Evolutionary conservation across 2,888 invertebrate species (phyloP), one percentile per base, ranked within the genome.

Genomic region (Teleiodes luculella): DNA sequence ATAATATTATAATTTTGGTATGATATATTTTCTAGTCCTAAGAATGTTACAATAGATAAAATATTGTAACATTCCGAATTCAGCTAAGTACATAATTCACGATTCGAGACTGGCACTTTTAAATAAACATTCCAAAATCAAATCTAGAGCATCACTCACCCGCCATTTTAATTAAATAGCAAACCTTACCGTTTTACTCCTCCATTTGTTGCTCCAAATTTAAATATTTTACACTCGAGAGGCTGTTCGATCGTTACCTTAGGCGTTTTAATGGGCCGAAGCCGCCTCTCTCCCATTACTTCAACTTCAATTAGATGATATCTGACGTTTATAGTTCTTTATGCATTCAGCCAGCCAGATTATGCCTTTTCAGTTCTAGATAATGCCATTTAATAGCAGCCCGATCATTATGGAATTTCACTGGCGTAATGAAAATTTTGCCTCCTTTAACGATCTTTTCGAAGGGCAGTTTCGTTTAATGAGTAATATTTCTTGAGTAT

Each of bases 271-370:
- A 86, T 78, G 80, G 69, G 65, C 66, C 58, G 53, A 55, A 64
- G 63, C 64, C 55, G 62, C 72, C 68, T 63, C 71, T 62, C 66
- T 59, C 46, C 72, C 79, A 76, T 86, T 80, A 83, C 76, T 83
- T 68, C 66, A 69, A 71, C 76, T 86, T 88, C 86, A 87, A 87
- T 88, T 86, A 86, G 86, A 88, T 87, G 81, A 83, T 87, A 88
- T 88, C 87, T 80, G 83, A 86, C 86, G 67, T 86, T 87, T 84
- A 87, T 86, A 87, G 86, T 87, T 86, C 86, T 87, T 87, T 87
- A 85, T 84, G 86, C 81, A 86, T 87, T 83, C 75, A 76, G 69
- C 72, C 70, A 80, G 78, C 76, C 67, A 83, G 86, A 88, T 87
- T 83, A 83, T 84, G 80, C 78, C 78, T 76, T 81, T 73, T 64